These are phyloP conservation scores for Epirrhoe alternata DNA, from an alignment of 2,888 invertebrate species.

Conservation along the genomic window DNA sequence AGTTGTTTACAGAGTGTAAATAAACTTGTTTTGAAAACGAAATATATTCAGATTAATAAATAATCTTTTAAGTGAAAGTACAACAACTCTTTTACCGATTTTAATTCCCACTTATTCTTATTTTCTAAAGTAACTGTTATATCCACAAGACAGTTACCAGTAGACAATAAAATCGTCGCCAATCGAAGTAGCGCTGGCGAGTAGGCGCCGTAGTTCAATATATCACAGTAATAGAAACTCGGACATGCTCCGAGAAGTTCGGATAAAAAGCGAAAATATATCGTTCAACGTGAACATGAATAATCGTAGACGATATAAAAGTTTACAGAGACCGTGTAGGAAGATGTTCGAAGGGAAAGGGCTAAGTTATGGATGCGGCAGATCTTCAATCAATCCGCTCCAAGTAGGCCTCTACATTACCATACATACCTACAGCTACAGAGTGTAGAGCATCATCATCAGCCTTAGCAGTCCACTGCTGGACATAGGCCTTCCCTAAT, in stretches of 20 bases:
- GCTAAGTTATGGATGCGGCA: slow-evolving; percentile 48
- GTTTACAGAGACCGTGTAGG: slow-evolving; percentile 68
- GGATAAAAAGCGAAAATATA: slow-evolving; percentile 64
- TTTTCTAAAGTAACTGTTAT: slow-evolving; percentile 15
- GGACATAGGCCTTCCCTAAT: too few relatives aligned
- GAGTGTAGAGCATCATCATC: too few relatives aligned
- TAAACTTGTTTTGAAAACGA: neutral
- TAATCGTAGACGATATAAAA: slow-evolving; percentile 71
- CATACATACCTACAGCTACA: too few relatives aligned
- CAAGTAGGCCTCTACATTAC: neutral
- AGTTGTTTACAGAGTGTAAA: neutral
- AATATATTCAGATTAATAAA: neutral
- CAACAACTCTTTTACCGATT: neutral
- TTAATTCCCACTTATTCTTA: slow-evolving; percentile 1
- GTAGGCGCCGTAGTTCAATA: slow-evolving; percentile 48
- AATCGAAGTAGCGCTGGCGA: slow-evolving; percentile 10
- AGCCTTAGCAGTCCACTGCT: too few relatives aligned
- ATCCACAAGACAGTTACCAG: neutral
- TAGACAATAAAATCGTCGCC: slow-evolving; percentile 12
- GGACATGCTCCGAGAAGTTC: slow-evolving; percentile 46
- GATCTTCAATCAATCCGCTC: neutral
- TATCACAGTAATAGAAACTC: slow-evolving; percentile 53
- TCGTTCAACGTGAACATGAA: slow-evolving; percentile 74
- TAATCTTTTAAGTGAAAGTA: neutral
- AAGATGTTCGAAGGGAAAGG: slow-evolving; percentile 51